Conservation (phyloP, 2,888 invertebrate genomes). For the Arrhopalites spinosus region DNA sequence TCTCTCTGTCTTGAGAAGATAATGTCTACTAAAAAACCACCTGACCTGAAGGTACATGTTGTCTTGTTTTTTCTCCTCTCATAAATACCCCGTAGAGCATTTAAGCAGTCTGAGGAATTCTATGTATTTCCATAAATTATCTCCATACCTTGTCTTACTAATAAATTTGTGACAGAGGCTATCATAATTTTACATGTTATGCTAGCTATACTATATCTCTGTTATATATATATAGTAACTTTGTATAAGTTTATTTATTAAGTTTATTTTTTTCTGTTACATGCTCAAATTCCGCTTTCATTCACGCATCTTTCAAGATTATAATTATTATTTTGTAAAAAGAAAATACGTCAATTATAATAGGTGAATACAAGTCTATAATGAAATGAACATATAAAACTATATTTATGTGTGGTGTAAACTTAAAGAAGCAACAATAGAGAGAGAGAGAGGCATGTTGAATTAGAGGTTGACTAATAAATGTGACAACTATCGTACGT, state of each 20-base stretch:
- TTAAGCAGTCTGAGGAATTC: conserved; percentile 5
- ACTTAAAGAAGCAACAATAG: too few species aligned
- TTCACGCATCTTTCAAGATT: too few species aligned
- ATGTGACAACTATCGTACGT: neutral
- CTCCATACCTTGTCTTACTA: neutral
- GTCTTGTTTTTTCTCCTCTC: neutral
- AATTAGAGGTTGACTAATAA: neutral
- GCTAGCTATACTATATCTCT: neutral
- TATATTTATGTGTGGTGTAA: too few species aligned
- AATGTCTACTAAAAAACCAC: neutral
- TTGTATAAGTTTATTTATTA: neutral
- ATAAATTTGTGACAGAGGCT: neutral
- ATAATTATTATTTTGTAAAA: too few species aligned
- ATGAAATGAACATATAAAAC: too few species aligned
- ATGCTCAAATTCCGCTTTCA: too few species aligned
- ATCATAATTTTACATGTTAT: neutral
- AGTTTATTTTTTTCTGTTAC: neutral
- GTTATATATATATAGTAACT: neutral
- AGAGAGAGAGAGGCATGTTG: neutral
- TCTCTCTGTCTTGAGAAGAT: neutral
- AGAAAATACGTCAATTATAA: too few species aligned
- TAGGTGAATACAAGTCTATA: too few species aligned
- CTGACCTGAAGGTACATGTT: neutral
- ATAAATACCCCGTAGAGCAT: neutral
- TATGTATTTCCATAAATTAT: conserved; percentile 8